These are phyloP conservation scores for Nymphalis polychloros DNA, from an alignment of 2,888 invertebrate species.

Conservation along the genomic window DNA sequence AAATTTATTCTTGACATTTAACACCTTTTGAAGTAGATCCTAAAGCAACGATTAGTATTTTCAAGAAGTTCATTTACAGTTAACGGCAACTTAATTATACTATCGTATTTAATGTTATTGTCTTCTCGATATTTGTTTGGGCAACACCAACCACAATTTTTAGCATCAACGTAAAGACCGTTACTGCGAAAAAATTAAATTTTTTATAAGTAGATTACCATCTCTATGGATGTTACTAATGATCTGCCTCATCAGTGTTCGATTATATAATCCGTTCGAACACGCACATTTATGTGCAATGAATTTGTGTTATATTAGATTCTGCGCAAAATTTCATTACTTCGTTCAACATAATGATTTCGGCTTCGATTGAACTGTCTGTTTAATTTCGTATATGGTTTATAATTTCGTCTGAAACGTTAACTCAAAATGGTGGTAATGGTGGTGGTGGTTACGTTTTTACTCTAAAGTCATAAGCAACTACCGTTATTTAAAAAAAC, in stretches of 20 bases:
- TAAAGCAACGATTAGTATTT: background rate
- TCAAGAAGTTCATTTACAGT: background rate
- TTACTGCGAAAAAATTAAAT: too few relatives aligned
- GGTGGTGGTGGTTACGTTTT: too few relatives aligned
- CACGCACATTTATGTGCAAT: background rate
- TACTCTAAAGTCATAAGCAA: too few relatives aligned
- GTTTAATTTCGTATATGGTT: too few relatives aligned
- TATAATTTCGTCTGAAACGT: too few relatives aligned
- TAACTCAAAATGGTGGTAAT: too few relatives aligned
- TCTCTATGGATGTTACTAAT: background rate
- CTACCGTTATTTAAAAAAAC: too few relatives aligned
- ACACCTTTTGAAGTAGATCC: background rate
- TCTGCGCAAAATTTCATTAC: background rate
- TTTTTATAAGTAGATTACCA: background rate
- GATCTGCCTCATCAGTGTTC: constrained; percentile 8
- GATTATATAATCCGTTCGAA: constrained; percentile 15
- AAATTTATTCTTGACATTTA: background rate
- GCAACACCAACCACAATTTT: too few relatives aligned
- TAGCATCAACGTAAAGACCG: too few relatives aligned
- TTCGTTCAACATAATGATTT: background rate
- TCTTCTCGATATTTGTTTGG: too few relatives aligned
- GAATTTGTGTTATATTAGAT: background rate
- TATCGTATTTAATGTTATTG: too few relatives aligned
- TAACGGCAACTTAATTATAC: background rate
- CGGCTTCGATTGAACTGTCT: too few relatives aligned